Evolutionary conservation across 2,888 invertebrate genomes (phyloP).

Genomic region (Trimorus sp.): DNA sequence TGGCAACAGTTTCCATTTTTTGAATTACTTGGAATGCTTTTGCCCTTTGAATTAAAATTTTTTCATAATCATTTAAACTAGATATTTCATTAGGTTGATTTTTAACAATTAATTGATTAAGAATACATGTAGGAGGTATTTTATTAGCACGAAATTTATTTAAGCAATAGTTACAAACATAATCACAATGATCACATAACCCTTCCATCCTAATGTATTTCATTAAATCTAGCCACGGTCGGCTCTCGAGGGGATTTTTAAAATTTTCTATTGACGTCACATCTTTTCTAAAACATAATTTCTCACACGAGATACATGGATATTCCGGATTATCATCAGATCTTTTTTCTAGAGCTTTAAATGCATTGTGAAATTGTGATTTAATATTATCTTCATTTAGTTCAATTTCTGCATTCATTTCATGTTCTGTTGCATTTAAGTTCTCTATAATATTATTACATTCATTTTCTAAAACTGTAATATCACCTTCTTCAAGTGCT

Average conservation of each 20-base stretch:
- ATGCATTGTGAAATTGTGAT: not conserved
- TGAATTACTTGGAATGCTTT: conserved; percentile 75
- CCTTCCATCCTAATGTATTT: not conserved
- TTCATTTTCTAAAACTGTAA: conserved; percentile 6
- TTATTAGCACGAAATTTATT: conserved; percentile 61
- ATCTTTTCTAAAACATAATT: conserved; percentile 1
- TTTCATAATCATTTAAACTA: conserved; percentile 70
- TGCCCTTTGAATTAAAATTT: conserved; percentile 72
- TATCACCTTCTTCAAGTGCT: conserved; percentile 1
- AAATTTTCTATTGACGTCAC: conserved; percentile 15
- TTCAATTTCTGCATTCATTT: not conserved
- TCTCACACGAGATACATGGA: conserved; percentile 67
- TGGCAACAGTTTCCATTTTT: conserved; percentile 72
- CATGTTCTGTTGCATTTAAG: not conserved
- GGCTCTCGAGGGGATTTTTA: conserved; percentile 40
- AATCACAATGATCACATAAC: not conserved
- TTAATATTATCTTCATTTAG: not conserved
- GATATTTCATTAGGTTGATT: conserved; percentile 60
- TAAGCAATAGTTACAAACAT: conserved; percentile 56
- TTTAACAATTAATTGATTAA: conserved; percentile 68
- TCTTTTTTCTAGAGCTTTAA: too few species aligned
- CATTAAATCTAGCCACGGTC: conserved; percentile 34
- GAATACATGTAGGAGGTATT: conserved; percentile 70
- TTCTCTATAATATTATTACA: not conserved
- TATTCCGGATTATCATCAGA: not conserved